Conservation (phyloP, 2,888 invertebrate genomes). For the Halictus ligatus region DNA sequence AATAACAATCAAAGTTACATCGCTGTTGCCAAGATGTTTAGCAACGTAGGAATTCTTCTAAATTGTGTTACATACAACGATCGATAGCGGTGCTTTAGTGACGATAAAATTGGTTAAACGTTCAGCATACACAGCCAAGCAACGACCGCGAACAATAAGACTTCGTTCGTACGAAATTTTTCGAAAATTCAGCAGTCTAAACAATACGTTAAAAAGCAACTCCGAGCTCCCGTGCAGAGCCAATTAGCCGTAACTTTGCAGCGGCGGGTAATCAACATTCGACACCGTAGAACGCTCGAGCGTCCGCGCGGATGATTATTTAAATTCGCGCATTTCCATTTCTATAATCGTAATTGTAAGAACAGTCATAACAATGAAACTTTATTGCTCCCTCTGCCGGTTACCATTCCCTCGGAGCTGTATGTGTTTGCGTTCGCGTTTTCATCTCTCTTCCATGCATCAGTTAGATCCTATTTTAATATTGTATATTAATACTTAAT, state of each 20-base stretch:
- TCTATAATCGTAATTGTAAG: background rate
- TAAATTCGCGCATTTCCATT: slow-evolving; percentile 3
- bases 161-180: background rate
- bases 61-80: no score
- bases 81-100: no score
- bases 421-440: background rate
- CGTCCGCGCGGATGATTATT: background rate
- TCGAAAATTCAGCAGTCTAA: background rate
- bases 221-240: background rate
- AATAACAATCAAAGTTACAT: background rate
- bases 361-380: background rate
- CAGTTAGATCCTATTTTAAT: background rate
- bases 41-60: no score
- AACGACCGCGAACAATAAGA: background rate
- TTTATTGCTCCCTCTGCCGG: background rate
- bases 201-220: slow-evolving; percentile 1
- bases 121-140: rapidly evolving
- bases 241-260: slow-evolving; percentile 12
- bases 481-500: background rate
- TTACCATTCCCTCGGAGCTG: background rate
- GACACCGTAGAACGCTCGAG: background rate
- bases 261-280: slow-evolving; percentile 1
- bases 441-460: background rate
- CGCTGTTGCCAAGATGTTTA: no score
- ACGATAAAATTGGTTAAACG: background rate